A percentile compares a stretch with the other conserved stretches of the same genome.
phyloP scores from a whole-genome alignment of 2,797 vertebrate species.

The Lithobates sylvaticus region DNA sequence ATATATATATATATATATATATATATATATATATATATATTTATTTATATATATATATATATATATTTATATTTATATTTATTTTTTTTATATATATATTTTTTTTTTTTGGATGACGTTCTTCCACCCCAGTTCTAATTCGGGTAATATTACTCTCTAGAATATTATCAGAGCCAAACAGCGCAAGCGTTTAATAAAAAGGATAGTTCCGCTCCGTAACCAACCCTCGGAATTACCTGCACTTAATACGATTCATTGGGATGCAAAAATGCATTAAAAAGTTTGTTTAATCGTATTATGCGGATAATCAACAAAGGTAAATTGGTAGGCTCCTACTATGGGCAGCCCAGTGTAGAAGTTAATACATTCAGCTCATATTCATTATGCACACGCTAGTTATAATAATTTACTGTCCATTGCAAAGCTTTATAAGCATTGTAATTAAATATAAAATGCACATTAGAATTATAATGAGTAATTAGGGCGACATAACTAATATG shows the following conservation, averaged over 20 bases:
- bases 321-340: constrained; percentile 73
- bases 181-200: neutral
- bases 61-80: no score
- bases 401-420: constrained; percentile 83
- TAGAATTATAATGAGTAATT: constrained; percentile 83
- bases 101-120: neutral
- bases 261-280: constrained; percentile 64
- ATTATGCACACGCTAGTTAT: constrained; percentile 78
- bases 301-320: constrained; percentile 77
- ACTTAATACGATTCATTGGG: constrained; percentile 9
- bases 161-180: neutral
- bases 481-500: constrained; percentile 79
- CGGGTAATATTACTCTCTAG: neutral
- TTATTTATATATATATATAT: no score
- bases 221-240: neutral
- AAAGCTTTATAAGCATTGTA: constrained; percentile 84
- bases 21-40: no score
- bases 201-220: neutral
- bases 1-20: no score
- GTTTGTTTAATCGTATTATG: constrained; percentile 78
- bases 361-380: constrained; percentile 80
- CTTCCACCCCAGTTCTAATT: neutral
- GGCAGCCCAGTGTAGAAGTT: constrained; percentile 77
- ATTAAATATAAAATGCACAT: constrained; percentile 87
- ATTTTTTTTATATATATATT: no score